Conservation (phyloP, 2,797 vertebrate species). For the Oreonectes daqikongensis region DNA sequence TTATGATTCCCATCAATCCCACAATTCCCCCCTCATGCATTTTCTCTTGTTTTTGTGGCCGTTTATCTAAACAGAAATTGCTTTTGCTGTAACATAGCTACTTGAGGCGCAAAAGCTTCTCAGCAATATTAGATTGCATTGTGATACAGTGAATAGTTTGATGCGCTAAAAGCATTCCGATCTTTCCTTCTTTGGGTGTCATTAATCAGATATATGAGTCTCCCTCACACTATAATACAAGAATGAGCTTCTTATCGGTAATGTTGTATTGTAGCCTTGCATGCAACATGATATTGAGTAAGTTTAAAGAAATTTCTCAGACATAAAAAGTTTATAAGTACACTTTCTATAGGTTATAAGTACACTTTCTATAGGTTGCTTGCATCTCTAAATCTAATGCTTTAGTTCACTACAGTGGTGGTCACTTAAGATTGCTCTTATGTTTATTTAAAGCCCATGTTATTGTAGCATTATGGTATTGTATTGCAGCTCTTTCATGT, state of each 20-base stretch:
- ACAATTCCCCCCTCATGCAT: constrained; percentile 55
- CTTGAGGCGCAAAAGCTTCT: background rate
- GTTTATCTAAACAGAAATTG: constrained; percentile 35
- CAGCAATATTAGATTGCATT: constrained; percentile 7
- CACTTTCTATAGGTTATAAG: background rate
- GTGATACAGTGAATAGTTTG: constrained; percentile 15
- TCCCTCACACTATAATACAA: background rate
- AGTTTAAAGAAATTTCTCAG: background rate
- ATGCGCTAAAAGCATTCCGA: background rate
- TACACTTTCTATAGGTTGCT: too few species aligned
- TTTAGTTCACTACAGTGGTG: background rate
- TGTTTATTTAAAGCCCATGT: constrained; percentile 32
- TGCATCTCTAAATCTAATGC: background rate
- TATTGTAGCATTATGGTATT: constrained; percentile 38
- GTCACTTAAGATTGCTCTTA: constrained; percentile 15
- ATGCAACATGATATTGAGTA: background rate
- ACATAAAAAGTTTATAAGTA: too few species aligned
- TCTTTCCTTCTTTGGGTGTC: constrained; percentile 2
- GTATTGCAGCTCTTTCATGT: constrained; percentile 35
- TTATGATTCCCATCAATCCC: constrained; percentile 66
- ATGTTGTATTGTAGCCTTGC: background rate
- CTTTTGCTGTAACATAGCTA: constrained; percentile 1
- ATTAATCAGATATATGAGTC: constrained; percentile 17
- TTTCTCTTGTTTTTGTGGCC: constrained; percentile 20
- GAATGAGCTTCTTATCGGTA: constrained; percentile 2